phyloP scores from a whole-genome alignment of 2,797 vertebrate genomes.

The Myripristis jacobus region DNA sequence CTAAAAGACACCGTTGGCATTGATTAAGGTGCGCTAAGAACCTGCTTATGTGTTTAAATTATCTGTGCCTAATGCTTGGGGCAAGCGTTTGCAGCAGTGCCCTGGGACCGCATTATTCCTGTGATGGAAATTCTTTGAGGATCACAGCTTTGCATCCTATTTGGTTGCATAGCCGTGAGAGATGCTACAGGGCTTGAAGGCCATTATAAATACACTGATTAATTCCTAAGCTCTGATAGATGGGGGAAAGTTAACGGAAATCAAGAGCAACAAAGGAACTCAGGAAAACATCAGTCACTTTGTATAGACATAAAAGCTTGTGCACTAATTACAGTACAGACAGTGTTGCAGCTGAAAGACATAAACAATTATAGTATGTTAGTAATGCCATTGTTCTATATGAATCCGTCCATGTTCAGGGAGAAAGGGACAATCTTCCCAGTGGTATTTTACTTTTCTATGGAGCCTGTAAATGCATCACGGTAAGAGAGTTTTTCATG shows the following conservation, averaged over 20 bases:
- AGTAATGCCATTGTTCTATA: slow-evolving; percentile 34
- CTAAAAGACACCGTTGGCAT: slow-evolving; percentile 82
- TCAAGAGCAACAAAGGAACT: slow-evolving; percentile 64
- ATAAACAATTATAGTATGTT: slow-evolving; percentile 47
- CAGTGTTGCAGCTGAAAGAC: slow-evolving; percentile 32
- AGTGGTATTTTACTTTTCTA: slow-evolving; percentile 36
- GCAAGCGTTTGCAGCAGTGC: slow-evolving; percentile 80
- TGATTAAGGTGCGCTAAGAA: slow-evolving; percentile 87
- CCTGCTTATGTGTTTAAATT: slow-evolving; percentile 88
- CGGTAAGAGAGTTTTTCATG: slow-evolving; percentile 28
- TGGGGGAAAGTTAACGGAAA: slow-evolving; percentile 77
- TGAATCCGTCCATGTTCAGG: slow-evolving; percentile 28
- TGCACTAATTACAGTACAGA: slow-evolving; percentile 54
- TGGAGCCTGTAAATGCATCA: slow-evolving; percentile 7
- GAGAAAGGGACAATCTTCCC: slow-evolving; percentile 24
- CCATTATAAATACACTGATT: slow-evolving; percentile 85
- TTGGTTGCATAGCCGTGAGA: slow-evolving; percentile 82
- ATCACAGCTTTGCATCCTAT: slow-evolving; percentile 87
- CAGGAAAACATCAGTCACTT: slow-evolving; percentile 53
- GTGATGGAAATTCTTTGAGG: slow-evolving; percentile 86
- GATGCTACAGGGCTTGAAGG: slow-evolving; percentile 78
- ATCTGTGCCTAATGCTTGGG: slow-evolving; percentile 83
- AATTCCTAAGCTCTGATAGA: slow-evolving; percentile 82
- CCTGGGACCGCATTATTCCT: slow-evolving; percentile 84
- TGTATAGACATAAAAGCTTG: slow-evolving; percentile 49